Evolutionary conservation across 1,140 invertebrate genomes (phyloP).

Genomic region (Lordiphosa stackelbergi): DNA sequence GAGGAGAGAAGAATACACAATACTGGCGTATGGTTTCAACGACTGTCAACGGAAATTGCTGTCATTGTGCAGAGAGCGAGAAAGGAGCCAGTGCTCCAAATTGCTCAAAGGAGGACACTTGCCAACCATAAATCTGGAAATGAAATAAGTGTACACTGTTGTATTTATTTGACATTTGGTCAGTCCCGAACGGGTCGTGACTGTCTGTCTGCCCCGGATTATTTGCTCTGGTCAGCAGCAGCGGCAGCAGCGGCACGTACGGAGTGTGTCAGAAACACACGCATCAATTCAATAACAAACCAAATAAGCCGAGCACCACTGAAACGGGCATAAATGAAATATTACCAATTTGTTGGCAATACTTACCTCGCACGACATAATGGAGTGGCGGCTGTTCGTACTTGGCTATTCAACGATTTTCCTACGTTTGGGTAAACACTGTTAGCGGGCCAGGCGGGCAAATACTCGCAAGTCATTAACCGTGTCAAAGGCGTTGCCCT

Average conservation of each 20-base stretch:
- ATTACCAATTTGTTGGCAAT: conserved; percentile 74
- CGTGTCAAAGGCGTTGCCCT: conserved; percentile 57
- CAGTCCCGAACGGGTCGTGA: conserved; percentile 53
- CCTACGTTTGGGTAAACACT: conserved; percentile 46
- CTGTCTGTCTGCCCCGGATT: conserved; percentile 1
- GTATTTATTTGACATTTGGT: conserved; percentile 69
- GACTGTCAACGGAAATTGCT: conserved; percentile 63
- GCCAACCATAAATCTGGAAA: conserved; percentile 65
- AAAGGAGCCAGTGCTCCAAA: conserved; percentile 20
- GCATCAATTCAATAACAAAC: conserved; percentile 49
- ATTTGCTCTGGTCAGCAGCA: conserved; percentile 24
- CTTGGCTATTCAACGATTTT: not conserved
- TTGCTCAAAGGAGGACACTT: conserved; percentile 17
- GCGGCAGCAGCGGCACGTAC: conserved; percentile 25
- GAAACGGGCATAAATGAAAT: conserved; percentile 68
- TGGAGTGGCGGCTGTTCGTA: conserved; percentile 34
- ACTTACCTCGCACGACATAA: conserved; percentile 56
- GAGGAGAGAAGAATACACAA: conserved; percentile 25
- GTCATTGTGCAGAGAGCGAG: conserved; percentile 41
- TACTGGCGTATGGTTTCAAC: conserved; percentile 37
- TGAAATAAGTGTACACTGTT: conserved; percentile 66
- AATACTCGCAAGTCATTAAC: conserved; percentile 66
- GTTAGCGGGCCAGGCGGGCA: conserved; percentile 49
- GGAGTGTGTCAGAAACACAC: conserved; percentile 43
- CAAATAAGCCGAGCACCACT: conserved; percentile 20